Base-by-base conservation (phyloP, 2,113 vertebrate species). In the Spea multiplicata region DNA sequence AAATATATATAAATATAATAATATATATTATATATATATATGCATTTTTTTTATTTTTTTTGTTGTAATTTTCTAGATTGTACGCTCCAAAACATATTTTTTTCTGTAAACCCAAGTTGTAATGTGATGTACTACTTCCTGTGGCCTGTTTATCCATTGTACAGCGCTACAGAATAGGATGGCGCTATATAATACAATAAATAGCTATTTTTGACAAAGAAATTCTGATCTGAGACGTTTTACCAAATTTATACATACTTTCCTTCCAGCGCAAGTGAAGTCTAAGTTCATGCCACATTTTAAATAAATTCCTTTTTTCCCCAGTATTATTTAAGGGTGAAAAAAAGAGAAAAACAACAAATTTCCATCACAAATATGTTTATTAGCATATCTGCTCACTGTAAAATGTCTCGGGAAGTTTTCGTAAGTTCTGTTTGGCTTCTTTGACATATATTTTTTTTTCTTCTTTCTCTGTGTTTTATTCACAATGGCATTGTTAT, bases 361-460 rank as follows among this genome's bases (percentile, higher is more conserved):
- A 78, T 79, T 79, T 73, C 70, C 76, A 79, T 79, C 70, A 73
- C 70, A 79, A 79, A 73, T 72, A 79, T 79, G 70, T 73, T 66
- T 71, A 79, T 72, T 79, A 79, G 69, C 76, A 79, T 72, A 79
- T 66, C 76, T 72, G 61, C 70, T 79, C 61, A 30, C 70, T 45
- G 47, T 46, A 50, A 79, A 57, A 73, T 73, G 76, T 73, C 76
- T 71, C n/a, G 61, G 73, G 69, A 79, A 79, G 59, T 79, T 79
- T 73, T 69, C 16, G 49, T 50, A 64, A 17, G 59, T 79, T 73
- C 61, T 48, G 30, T 66, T 79, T 50, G 16, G 76, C 61, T 13
- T 53, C 17, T 8, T n/a, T 73, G 76, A 79, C 76, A 79, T 45
- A 3, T 57, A 49, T 69, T 59, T 66, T 49, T 73, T 5, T 71